Evolutionary conservation across 2,797 vertebrate genomes (phyloP).

Genomic region (Sebastes cheni): DNA sequence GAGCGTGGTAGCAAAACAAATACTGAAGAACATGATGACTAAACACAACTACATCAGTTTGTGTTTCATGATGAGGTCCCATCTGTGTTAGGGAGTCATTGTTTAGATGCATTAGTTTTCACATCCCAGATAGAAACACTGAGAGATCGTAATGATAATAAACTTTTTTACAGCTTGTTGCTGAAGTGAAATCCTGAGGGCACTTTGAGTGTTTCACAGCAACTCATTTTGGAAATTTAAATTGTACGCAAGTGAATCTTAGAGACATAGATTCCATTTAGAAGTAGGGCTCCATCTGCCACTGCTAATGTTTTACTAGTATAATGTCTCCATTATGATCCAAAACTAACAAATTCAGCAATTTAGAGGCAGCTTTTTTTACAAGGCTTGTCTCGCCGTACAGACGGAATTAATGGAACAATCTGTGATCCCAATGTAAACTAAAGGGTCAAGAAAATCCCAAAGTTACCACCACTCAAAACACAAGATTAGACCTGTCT

Average conservation of each 20-base stretch:
- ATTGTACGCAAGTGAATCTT: not conserved
- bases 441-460: not conserved
- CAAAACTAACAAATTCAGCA: not conserved
- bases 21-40: not conserved
- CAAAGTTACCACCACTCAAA: not conserved
- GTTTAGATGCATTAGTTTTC: not conserved
- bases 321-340: not conserved
- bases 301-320: not conserved
- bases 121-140: not conserved
- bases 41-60: not conserved
- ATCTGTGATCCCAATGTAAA: not conserved
- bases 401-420: too few species aligned
- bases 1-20: not conserved
- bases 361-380: not conserved
- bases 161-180: not conserved
- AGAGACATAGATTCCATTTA: not conserved
- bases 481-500: not conserved
- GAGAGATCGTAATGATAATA: not conserved
- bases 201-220: not conserved
- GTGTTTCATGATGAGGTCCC: constrained; percentile 4
- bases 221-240: not conserved
- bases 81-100: constrained; percentile 21
- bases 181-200: not conserved
- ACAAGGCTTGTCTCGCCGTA: not conserved
- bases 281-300: constrained; percentile 18